Evolutionary conservation across 2,797 vertebrate genomes (phyloP), one percentile per base, ranked within the genome.

Genomic region (Lithobates pipiens): DNA sequence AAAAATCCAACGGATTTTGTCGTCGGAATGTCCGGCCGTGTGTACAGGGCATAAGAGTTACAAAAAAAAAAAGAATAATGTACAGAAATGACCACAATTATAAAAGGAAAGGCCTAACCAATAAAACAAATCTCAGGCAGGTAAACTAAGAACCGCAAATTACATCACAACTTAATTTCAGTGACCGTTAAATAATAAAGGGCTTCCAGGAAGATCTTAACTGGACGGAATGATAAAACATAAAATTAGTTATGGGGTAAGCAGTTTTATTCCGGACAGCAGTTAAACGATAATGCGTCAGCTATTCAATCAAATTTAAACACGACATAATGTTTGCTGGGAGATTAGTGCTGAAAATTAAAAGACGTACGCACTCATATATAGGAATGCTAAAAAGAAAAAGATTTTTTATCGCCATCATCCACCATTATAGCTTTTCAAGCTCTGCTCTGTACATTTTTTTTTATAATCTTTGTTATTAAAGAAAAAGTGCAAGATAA

Each of bases 151-250:
- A 84, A 61, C 6, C 39, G 84, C 70, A 57, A 57, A 76, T 32
- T 15, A 80, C 65, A 61, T 50, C 15, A 39, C 69, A 81, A 63
- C 78, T 81, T 85, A 39, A 85, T 85, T 69, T 76, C 77, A 86
- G 72, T 21, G 8, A 25, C 72, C 70, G 76, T 86, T 70, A 81
- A 85, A 83, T 11, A 46, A 46, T 46, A 81, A 75, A 68, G 70
- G 54, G 63, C 84, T 86, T 86, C 78, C 84, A 70, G 84, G 84
- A 81, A 86, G 81, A 77, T 75, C 77, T 85, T 76, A 80, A 71
- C 71, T 0, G 61, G 67, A 57, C 46, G 34, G 69, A 44, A 76
- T 57, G 72, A 81, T 81, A 81, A 81, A 73, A 54, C 72, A 86
- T 86, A 81, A 86, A 86, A 86, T 86, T 81, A 86, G 78, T 80